A percentile compares a stretch with the other conserved stretches of the same genome.
These are phyloP conservation scores for Otocyon megalotis DNA, from an alignment of 2,113 vertebrate genomes.

Conservation along the genomic window DNA sequence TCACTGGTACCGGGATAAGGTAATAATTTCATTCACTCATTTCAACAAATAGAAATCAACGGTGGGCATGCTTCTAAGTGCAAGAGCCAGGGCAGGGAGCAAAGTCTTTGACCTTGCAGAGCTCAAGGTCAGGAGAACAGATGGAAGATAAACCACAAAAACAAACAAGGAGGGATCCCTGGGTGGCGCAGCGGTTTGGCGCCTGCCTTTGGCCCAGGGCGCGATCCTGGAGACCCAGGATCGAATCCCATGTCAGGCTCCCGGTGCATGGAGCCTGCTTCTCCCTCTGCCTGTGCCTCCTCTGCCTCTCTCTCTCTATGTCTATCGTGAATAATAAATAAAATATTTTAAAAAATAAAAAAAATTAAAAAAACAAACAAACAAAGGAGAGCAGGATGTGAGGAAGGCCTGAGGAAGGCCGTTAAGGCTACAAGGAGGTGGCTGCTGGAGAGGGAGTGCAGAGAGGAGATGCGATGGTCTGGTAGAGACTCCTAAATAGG, in stretches of 20 bases:
- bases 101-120: neutral
- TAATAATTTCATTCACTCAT: neutral
- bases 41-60: neutral
- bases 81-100: neutral
- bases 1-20: neutral
- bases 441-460: no score
- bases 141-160: neutral
- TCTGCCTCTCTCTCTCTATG: no score
- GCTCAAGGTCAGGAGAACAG: neutral
- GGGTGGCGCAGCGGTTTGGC: no score
- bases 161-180: neutral
- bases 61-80: neutral
- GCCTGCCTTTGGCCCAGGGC: no score
- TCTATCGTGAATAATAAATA: no score
- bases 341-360: no score
- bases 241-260: no score
- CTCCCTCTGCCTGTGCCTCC: no score
- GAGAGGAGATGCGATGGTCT: neutral
- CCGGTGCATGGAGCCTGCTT: no score
- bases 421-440: neutral
- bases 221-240: no score
- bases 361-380: neutral
- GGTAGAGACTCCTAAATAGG: neutral
- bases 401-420: neutral
- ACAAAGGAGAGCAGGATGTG: neutral